These are phyloP conservation scores for Drosophila chauvacae DNA, from an alignment of 1,140 invertebrate species.

Conservation along the genomic window DNA sequence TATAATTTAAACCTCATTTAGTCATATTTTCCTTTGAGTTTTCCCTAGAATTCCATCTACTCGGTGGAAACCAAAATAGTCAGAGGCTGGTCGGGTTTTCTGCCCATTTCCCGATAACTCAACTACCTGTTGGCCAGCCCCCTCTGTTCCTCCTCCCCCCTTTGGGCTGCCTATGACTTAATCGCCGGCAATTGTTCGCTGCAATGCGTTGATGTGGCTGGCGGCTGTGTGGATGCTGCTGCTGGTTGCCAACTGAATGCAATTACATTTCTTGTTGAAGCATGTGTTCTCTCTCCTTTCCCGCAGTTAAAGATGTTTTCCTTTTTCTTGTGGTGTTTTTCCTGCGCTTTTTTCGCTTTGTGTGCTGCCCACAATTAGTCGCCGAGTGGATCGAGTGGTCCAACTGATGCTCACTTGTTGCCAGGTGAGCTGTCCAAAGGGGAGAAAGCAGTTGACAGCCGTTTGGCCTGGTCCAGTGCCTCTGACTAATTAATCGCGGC, in stretches of 20 bases:
- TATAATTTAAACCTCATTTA: no score
- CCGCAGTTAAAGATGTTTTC: conserved; percentile 17
- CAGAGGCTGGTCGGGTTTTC: conserved; percentile 38
- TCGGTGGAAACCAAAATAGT: conserved; percentile 49
- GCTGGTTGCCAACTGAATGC: conserved; percentile 53
- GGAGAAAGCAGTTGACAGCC: conserved; percentile 67
- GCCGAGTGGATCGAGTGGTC: conserved; percentile 4
- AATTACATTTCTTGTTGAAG: conserved; percentile 69
- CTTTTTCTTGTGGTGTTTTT: conserved; percentile 1
- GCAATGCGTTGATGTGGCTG: conserved; percentile 53
- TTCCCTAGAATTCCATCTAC: neutral
- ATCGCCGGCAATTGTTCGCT: conserved; percentile 71
- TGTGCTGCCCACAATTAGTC: conserved; percentile 52
- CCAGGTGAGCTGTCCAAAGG: conserved; percentile 38
- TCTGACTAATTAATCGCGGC: conserved; percentile 38
- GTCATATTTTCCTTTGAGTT: neutral
- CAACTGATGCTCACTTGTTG: conserved; percentile 64
- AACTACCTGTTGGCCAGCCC: conserved; percentile 31
- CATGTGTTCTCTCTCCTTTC: conserved; percentile 39
- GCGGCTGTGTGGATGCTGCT: conserved; percentile 19
- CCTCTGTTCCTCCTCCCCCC: neutral
- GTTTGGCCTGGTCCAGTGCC: conserved; percentile 53
- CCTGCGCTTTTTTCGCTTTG: conserved; percentile 8
- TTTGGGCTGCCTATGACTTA: conserved; percentile 61
- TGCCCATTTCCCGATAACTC: conserved; percentile 49